Evolutionary conservation across 2,888 invertebrate genomes (phyloP).

Genomic region (Dichetophora obliterata): DNA sequence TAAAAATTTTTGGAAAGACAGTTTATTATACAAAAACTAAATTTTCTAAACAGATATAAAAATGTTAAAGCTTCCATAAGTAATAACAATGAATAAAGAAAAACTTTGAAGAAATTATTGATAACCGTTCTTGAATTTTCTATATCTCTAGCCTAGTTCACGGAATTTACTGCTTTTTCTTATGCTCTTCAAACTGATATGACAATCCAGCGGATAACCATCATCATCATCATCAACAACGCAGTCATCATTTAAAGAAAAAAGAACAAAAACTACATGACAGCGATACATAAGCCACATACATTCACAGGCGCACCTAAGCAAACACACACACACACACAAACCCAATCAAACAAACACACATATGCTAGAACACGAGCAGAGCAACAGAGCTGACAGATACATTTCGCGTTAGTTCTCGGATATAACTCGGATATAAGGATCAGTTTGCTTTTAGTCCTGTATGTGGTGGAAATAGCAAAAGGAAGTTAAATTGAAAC

Average conservation of each 20-base stretch:
- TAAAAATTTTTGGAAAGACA: too few relatives aligned
- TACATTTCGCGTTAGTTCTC: slow-evolving; percentile 34
- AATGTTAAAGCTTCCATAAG: too few relatives aligned
- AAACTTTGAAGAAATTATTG: too few relatives aligned
- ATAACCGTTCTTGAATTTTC: not conserved
- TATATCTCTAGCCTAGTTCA: not conserved
- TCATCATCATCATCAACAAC: slow-evolving; percentile 4
- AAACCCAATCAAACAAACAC: not conserved
- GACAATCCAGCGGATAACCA: slow-evolving; percentile 27
- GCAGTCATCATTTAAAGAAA: slow-evolving; percentile 20
- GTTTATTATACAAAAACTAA: too few relatives aligned
- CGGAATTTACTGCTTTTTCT: not conserved
- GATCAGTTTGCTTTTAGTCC: slow-evolving; percentile 25
- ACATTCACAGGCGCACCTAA: not conserved
- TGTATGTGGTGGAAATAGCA: not conserved
- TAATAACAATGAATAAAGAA: too few relatives aligned
- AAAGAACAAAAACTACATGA: not conserved
- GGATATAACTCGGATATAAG: slow-evolving; percentile 12
- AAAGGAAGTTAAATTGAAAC: slow-evolving; percentile 28
- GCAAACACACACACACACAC: not conserved
- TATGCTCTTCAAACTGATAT: slow-evolving; percentile 20
- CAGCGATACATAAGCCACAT: slow-evolving; percentile 12
- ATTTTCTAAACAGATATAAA: too few relatives aligned
- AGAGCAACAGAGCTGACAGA: slow-evolving; percentile 9
- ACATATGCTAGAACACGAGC: not conserved